Evolutionary conservation across 2,888 invertebrate species (phyloP).

Genomic region (Nephrotoma flavescens): DNA sequence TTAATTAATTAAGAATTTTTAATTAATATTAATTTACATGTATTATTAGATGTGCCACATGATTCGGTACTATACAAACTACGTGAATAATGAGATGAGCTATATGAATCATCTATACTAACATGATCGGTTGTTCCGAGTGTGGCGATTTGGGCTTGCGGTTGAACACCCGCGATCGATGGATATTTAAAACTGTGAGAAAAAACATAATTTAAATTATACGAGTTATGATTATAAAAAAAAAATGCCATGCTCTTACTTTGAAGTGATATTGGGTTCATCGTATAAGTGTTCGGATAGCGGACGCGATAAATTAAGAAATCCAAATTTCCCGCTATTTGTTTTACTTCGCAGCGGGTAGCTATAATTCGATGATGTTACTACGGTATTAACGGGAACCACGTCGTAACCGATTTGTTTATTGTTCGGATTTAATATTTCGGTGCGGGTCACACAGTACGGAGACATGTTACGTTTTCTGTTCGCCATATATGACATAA

Average conservation of each 20-base stretch:
- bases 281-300: background rate
- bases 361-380: background rate
- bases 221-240: background rate
- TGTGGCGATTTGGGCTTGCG: background rate
- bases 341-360: background rate
- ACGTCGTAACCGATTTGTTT: background rate
- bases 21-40: background rate
- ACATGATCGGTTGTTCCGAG: background rate
- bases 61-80: conserved; percentile 1
- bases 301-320: background rate
- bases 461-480: background rate
- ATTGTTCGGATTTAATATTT: background rate
- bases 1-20: background rate
- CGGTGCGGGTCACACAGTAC: background rate
- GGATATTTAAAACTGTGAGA: background rate
- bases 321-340: background rate
- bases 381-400: background rate
- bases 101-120: background rate
- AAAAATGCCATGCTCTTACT: background rate
- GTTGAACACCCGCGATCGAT: background rate
- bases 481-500: background rate
- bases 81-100: background rate
- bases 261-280: background rate
- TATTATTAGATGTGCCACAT: background rate
- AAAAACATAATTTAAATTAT: background rate